Percentiles rank a stretch among this genome's conserved stretches.
Conservation (phyloP, 2,113 vertebrate genomes). For the Callorhinus ursinus region DNA sequence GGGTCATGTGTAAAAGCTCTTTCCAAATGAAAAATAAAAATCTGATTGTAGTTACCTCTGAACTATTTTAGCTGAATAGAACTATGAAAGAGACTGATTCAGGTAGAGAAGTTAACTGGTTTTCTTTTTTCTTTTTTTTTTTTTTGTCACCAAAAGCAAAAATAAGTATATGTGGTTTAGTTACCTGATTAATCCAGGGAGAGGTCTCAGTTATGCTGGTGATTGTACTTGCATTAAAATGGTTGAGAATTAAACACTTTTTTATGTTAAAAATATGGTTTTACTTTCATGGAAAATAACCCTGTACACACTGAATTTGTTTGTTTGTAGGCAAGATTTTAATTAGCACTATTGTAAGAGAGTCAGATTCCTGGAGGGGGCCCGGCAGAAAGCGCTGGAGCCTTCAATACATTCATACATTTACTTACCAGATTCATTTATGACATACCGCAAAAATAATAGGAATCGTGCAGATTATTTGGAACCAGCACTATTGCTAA, state of each 20-base stretch:
- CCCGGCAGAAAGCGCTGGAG: background rate
- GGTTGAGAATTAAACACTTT: background rate
- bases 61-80: constrained; percentile 64
- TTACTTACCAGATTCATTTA: background rate
- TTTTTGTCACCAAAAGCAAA: background rate
- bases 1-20: constrained; percentile 48
- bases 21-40: constrained; percentile 46
- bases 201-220: background rate
- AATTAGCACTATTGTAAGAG: background rate
- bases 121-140: constrained; percentile 12
- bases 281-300: background rate
- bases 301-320: background rate
- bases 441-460: background rate
- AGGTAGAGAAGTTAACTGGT: background rate
- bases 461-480: background rate
- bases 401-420: background rate
- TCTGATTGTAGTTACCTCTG: constrained; percentile 43
- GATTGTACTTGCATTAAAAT: background rate
- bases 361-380: background rate
- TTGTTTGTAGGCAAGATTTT: background rate
- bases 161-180: background rate
- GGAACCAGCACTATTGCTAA: background rate
- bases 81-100: constrained; percentile 37
- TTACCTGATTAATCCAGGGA: constrained; percentile 1
- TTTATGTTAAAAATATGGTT: constrained; percentile 27